Evolutionary conservation across 2,797 vertebrate genomes (phyloP), one percentile per base, ranked within the genome.

Genomic region (Percopsis omiscomaycus): DNA sequence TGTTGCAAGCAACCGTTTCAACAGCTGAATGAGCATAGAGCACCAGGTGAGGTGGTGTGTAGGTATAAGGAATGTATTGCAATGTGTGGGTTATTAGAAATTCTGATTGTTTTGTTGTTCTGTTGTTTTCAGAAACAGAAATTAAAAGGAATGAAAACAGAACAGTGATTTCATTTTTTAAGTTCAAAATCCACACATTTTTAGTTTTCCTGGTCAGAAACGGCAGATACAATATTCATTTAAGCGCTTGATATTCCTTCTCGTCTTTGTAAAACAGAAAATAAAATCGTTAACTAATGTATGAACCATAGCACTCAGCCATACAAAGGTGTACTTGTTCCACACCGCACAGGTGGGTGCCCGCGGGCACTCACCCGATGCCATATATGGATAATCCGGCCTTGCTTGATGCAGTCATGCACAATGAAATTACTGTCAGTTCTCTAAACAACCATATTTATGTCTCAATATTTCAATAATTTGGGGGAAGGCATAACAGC

Each of bases 291-390:
- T 5, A 45, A 45, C 44, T 45, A 45, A 45, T 45, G 44, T 45
- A 3, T 12, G 4, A 55, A 29, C 22, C 27, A 28, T 59, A 74
- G 37, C 54, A 71, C 32, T 75, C 75, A 59, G 78, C 69, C 75
- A 29, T 75, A 60, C 74, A 46, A 46, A 6, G 66, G 54, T 58
- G 29, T 55, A 32, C 28, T 55, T 11, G 32, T 55, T 30, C 32
- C 29, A 45, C 44, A 45, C 44, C 22, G 22, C 22, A 22, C 22
- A 22, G 22, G 22, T 1, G 22, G 22, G 22, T 22, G 22, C 22
- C 22, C 22, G 22, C 22, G 22, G 22, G 22, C 22, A 22, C 22
- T 22, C 22, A 22, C 22, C 22, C 22, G 22, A 22, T 22, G 22
- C 22, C 22, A 22, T 22, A 22, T 22, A 22, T 22, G 22, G 22